These are phyloP conservation scores for Neosilurus mollespiculum DNA, from an alignment of 2,797 vertebrate genomes.

Conservation along the genomic window DNA sequence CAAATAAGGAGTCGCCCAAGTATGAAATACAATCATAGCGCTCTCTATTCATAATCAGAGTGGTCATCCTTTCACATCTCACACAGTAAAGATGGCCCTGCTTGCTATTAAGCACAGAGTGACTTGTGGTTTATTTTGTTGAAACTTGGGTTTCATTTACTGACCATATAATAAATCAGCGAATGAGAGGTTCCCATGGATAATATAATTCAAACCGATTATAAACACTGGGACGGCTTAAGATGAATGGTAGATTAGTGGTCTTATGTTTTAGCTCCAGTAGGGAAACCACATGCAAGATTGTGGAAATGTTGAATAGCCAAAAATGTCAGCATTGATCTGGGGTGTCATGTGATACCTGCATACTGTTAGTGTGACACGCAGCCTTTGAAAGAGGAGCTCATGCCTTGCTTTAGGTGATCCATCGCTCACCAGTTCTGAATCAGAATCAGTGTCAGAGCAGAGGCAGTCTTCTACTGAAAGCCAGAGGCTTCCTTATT, in stretches of 20 bases:
- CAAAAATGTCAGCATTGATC: constrained; percentile 1
- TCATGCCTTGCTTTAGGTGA: neutral
- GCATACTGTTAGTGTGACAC: neutral
- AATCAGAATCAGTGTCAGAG: neutral
- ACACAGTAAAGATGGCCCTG: neutral
- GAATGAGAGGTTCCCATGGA: neutral
- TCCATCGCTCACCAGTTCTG: neutral
- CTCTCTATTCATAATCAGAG: constrained; percentile 39
- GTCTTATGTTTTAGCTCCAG: neutral
- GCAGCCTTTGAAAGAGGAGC: constrained; percentile 18
- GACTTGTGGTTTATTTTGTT: constrained; percentile 21
- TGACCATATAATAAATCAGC: constrained; percentile 5
- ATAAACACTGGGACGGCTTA: neutral
- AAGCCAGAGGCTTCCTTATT: neutral
- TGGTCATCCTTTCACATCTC: constrained; percentile 27
- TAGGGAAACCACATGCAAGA: constrained; percentile 1
- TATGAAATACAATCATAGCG: constrained; percentile 36
- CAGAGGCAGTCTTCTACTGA: neutral
- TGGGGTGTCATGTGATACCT: neutral
- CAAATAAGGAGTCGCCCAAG: constrained; percentile 52
- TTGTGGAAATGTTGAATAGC: constrained; percentile 11
- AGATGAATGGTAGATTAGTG: neutral
- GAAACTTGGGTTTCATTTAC: constrained; percentile 16
- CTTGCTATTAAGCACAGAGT: neutral
- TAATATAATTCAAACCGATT: constrained; percentile 18